Base-by-base conservation (phyloP, 2,113 vertebrate species). In the Oenanthe melanoleuca region DNA sequence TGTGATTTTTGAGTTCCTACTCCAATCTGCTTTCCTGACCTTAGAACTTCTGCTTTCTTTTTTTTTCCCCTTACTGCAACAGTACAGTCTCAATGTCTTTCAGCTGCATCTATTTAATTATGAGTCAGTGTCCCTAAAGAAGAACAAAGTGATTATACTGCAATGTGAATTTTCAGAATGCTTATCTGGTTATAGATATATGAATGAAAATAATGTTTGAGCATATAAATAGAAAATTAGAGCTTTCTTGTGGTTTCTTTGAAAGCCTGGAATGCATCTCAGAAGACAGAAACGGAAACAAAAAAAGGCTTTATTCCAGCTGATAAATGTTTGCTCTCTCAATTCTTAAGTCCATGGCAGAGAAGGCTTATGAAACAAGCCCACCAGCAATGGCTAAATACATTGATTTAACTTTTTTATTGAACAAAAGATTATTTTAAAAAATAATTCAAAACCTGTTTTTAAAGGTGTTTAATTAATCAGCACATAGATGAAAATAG, bases 141-240 rank as follows among this genome's bases (percentile, higher is more conserved):
- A 95, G 94, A 97, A 97, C 90, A 89, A 96, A 96, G 90, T 88
- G 66, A 93, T 96, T 91, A 92, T 66, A 77, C n/a, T 93, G 80
- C 69, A 73, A 80, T 86, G 94, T 86, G 78, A 80, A 86, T 96
- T 83, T 91, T 78, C 82, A 80, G 72, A 77, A 91, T 96, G 88
- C 97, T 97, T 96, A 91, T 97, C 86, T 96, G 82, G 80, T 96
- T 93, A 96, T 21, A 96, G 83, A 93, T 94, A 95, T 53, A 94
- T 80, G 77, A 45, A 97, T 84, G 75, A 96, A 77, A 86, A 97
- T 94, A 85, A 92, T 69, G 74, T 84, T 93, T 83, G 90, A 97
- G 87, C 31, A 89, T 64, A 86, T 83, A 97, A 95, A 92, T 95
- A 96, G 88, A 93, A 95, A 90, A 97, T 82, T 96, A 96, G 96